A percentile compares a stretch with the other conserved stretches of the same genome.
phyloP scores from a whole-genome alignment of 1,140 invertebrate species.

The Drosophila navojoa region DNA sequence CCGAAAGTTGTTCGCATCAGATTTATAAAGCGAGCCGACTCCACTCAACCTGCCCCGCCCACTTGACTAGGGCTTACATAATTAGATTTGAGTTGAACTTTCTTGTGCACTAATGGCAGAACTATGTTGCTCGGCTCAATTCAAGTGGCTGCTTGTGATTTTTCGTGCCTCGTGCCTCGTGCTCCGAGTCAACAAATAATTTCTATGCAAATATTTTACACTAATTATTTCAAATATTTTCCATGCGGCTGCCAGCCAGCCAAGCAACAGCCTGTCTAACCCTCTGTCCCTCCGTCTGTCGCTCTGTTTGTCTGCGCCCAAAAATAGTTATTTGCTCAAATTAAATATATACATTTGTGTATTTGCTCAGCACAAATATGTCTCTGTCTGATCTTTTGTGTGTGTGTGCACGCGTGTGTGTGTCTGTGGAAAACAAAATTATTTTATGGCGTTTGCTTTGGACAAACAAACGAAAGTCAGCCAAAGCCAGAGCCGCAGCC shows the following conservation, averaged over 20 bases:
- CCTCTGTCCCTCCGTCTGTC: slow-evolving; percentile 11
- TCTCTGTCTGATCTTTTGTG: slow-evolving; percentile 32
- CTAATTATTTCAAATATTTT: slow-evolving; percentile 80
- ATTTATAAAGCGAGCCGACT: background rate
- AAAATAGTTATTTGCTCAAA: slow-evolving; percentile 76
- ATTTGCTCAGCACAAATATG: slow-evolving; percentile 71
- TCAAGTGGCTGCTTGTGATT: slow-evolving; percentile 44
- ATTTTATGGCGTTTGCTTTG: slow-evolving; percentile 51
- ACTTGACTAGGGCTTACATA: background rate
- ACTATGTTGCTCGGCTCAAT: slow-evolving; percentile 43
- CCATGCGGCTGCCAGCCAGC: slow-evolving; percentile 52
- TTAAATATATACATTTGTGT: slow-evolving; percentile 80
- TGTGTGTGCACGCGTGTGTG: slow-evolving; percentile 15
- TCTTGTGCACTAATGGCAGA: background rate
- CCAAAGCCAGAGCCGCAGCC: background rate
- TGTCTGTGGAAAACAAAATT: slow-evolving; percentile 42
- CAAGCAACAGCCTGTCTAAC: slow-evolving; percentile 38
- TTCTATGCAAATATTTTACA: slow-evolving; percentile 80
- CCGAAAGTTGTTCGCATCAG: slow-evolving; percentile 10
- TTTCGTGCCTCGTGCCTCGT: slow-evolving; percentile 17
- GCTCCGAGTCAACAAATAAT: slow-evolving; percentile 77
- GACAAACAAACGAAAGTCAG: slow-evolving; percentile 38
- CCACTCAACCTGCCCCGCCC: background rate
- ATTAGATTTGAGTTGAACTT: background rate
- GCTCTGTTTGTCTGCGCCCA: slow-evolving; percentile 45